These are phyloP conservation scores for roundworm (Caenorhabditis elegans) DNA, from an alignment of 1,140 invertebrate genomes.

Conservation along the genomic window WBcel235 BX284606.5:15393501-15394000, in stretches of 20 bases:
- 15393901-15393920: neutral
- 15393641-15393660: too few species aligned
- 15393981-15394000: too few species aligned
- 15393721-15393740: neutral
- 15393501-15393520: too few species aligned
- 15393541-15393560: too few species aligned
- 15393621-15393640: too few species aligned
- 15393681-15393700: neutral
- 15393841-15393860: neutral
- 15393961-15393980: too few species aligned
- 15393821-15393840: neutral
- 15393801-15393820: neutral
- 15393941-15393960: too few species aligned
- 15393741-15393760: neutral
- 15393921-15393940: too few species aligned
- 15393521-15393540: too few species aligned
- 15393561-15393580: too few species aligned
- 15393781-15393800: neutral
- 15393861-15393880: neutral
- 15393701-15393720: neutral
- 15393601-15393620: neutral
- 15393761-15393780: constrained; percentile 10
- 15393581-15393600: too few species aligned
- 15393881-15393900: neutral
- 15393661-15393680: neutral